A percentile compares a stretch with the other conserved stretches of the same genome.
Evolutionary conservation across 53 echinoderm and acorn worm species (phyloP).

Genomic region (Echinarachnius parma): DNA sequence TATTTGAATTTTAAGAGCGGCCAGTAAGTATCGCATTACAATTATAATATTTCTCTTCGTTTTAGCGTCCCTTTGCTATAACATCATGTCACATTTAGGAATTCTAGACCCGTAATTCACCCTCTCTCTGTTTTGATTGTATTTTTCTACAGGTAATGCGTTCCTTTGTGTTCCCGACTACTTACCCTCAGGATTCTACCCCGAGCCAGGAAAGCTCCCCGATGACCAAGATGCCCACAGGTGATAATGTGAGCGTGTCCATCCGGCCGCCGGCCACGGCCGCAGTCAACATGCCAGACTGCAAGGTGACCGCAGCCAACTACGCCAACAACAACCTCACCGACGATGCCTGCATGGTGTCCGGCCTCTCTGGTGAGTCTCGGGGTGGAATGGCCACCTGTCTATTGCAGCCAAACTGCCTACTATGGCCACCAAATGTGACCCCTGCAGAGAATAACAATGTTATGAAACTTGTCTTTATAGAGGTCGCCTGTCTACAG

Average conservation of each 20-base stretch:
- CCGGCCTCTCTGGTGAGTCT: constrained; percentile 44
- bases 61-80: too few species aligned
- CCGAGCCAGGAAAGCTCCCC: constrained; percentile 31
- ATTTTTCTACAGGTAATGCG: constrained; percentile 34
- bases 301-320: constrained; percentile 53
- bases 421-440: too few species aligned
- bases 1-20: too few species aligned
- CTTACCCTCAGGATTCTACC: constrained; percentile 40
- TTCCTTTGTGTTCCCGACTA: constrained; percentile 48
- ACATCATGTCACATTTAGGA: too few species aligned
- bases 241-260: constrained; percentile 36
- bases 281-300: constrained; percentile 37
- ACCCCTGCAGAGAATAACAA: too few species aligned
- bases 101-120: background rate
- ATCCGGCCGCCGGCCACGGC: constrained; percentile 43
- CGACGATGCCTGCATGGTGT: constrained; percentile 40
- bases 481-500: too few species aligned
- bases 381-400: too few species aligned
- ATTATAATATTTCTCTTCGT: too few species aligned
- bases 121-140: background rate
- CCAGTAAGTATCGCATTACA: too few species aligned
- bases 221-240: constrained; percentile 46
- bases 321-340: constrained; percentile 72
- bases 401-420: too few species aligned
- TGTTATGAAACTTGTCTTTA: too few species aligned